phyloP scores from a whole-genome alignment of 2,113 vertebrate species.

The Plecturocebus donacophilus region DNA sequence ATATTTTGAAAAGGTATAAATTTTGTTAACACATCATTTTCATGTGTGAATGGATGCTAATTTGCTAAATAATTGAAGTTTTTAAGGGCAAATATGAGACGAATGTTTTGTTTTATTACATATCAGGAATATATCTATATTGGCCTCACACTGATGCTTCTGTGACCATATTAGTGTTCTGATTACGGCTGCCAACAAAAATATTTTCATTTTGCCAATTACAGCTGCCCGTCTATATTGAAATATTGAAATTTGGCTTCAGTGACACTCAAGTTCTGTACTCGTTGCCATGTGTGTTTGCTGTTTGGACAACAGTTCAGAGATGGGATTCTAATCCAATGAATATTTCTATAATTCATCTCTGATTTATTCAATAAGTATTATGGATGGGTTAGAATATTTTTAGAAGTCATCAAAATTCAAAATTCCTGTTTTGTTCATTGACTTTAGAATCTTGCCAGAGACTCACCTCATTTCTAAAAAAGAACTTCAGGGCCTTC shows the following conservation, averaged over 20 bases:
- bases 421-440: neutral
- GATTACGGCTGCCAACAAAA: neutral
- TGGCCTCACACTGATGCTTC: neutral
- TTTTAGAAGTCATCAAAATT: neutral
- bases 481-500: neutral
- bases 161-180: neutral
- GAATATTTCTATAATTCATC: neutral
- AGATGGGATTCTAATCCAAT: neutral
- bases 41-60: neutral
- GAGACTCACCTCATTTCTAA: neutral
- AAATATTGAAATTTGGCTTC: neutral
- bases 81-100: neutral
- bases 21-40: neutral
- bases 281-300: neutral
- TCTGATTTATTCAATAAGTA: neutral
- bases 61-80: neutral
- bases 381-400: neutral
- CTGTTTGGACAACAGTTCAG: slow-evolving; percentile 11
- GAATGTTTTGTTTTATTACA: neutral
- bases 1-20: neutral
- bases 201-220: neutral
- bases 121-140: neutral
- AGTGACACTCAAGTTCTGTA: neutral
- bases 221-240: neutral
- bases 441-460: neutral